Evolutionary conservation across 2,888 invertebrate species (phyloP), one percentile per base, ranked within the genome.

Genomic region (Mimachlamys varia): DNA sequence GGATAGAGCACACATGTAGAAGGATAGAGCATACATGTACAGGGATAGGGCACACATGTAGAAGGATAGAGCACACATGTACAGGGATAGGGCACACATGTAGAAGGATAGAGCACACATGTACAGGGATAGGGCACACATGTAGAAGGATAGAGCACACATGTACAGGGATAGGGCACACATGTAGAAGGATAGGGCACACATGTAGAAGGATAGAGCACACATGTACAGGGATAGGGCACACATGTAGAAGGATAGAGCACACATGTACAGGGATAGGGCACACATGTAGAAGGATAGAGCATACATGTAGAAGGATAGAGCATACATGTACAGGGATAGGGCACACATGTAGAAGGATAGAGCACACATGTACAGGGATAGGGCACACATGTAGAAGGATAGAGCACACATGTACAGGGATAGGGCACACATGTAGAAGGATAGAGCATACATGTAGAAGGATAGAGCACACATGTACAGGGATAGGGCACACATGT

Each of bases 191-290:
- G 58, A 53, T 17, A 19, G n/a, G n/a, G n/a, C n/a, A n/a, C n/a
- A n/a, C n/a, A n/a, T n/a, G n/a, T n/a, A n/a, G n/a, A n/a, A 92
- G 44, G 90, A 58, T 89, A 50, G 62, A 12, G 76, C 1, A 33
- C 27, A 76, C 22, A 3, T 22, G 19, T 4, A 58, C 58, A 58
- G 58, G 19, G 58, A 53, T 17, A 19, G n/a, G n/a, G n/a, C n/a
- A n/a, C n/a, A n/a, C n/a, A n/a, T n/a, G n/a, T n/a, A n/a, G n/a
- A n/a, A 92, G 44, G 90, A 58, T 89, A 50, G 62, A 12, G 76
- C 1, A 33, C 27, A 76, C 22, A 3, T 22, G 19, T 4, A 58
- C 58, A 58, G 58, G 44, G 90, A 58, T 89, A 50, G 62, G 22
- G 76, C 1, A 33, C 27, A 76, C 22, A 3, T 22, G 19, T 4